A percentile compares a stretch with the other conserved stretches of the same genome.
Evolutionary conservation across 2,113 vertebrate species (phyloP).

Genomic region (human): GRCh38 chr2:147160001-147160500

Average conservation of each 20-base stretch:
- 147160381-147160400: not conserved
- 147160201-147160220: not conserved
- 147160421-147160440: not conserved
- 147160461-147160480: not conserved
- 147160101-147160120: not conserved
- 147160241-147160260: not conserved
- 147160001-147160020: not conserved
- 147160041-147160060: not conserved
- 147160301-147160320: not conserved
- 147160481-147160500: not conserved
- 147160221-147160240: not conserved
- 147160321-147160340: not conserved
- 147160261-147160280: not conserved
- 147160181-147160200: not conserved
- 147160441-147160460: not conserved
- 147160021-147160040: not conserved
- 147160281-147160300: not conserved
- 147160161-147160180: not conserved
- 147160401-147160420: not conserved
- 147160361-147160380: not conserved
- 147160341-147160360: not conserved
- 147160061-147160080: not conserved
- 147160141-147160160: not conserved
- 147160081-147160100: not conserved
- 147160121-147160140: not conserved